Conservation (phyloP, 2,113 vertebrate species). For the Danionella cerebrum region DNA sequence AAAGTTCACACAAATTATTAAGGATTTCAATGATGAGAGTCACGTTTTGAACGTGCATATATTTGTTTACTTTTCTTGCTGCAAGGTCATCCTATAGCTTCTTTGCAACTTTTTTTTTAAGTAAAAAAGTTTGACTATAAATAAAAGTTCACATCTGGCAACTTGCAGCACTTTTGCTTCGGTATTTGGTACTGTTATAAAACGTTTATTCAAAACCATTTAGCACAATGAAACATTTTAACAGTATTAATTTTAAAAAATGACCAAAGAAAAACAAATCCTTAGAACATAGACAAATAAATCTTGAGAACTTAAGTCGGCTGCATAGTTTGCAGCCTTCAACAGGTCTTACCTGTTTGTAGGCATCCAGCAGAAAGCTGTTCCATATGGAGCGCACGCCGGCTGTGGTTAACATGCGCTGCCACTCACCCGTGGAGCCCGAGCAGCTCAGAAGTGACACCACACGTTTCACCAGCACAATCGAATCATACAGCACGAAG, state of each 20-base stretch:
- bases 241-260: too few relatives aligned
- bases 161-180: too few relatives aligned
- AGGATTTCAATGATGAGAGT: neutral
- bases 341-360: conserved; percentile 77
- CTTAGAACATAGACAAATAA: neutral
- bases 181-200: too few relatives aligned
- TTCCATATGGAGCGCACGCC: conserved; percentile 93
- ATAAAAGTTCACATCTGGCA: too few relatives aligned
- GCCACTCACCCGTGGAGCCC: conserved; percentile 74
- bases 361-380: conserved; percentile 90
- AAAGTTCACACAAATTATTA: conserved; percentile 28
- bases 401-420: conserved; percentile 89
- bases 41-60: neutral
- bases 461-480: conserved; percentile 86
- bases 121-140: too few relatives aligned
- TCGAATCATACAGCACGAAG: conserved; percentile 91
- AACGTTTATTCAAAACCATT: too few relatives aligned
- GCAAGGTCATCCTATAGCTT: too few relatives aligned
- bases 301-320: neutral
- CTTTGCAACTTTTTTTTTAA: too few relatives aligned
- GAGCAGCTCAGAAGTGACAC: conserved; percentile 79
- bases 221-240: too few relatives aligned
- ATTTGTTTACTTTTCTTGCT: too few relatives aligned
- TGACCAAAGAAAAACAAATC: too few relatives aligned
- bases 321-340: neutral